Evolutionary conservation across 2,888 invertebrate species (phyloP), one percentile per base, ranked within the genome.

Genomic region (Stenotaenia linearis): DNA sequence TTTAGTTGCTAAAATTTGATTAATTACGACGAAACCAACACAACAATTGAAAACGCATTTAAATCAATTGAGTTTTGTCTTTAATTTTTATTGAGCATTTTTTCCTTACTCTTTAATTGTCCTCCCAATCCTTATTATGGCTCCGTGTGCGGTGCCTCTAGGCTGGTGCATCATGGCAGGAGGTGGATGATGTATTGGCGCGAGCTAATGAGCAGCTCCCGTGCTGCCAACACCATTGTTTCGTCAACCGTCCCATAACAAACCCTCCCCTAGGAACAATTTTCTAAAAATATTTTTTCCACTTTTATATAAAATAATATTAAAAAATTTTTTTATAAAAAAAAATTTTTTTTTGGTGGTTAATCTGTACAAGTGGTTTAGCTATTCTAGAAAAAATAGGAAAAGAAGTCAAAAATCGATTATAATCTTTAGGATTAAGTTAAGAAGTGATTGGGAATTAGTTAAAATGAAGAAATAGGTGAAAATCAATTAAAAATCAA

Each of bases 201-300:
- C 56, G 56, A 56, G 56, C 56, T 56, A 56, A 56, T 56, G 56
- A 56, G 56, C 56, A 23, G 56, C 56, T 56, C 56, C 56, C 56
- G 56, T 56, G 56, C 56, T 56, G 56, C 56, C 56, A 56, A 56
- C 56, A 23, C 56, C 56, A 56, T 56, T 56, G 56, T 56, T 56
- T 56, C 56, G 56, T 56, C 56, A 56, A 56, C 56, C 56, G 21
- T 18, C 56, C 23, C 56, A 56, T 56, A 23, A 9, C 56, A 56
- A 12, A 23, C n/a, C 21, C 1, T 18, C 23, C 56, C 56, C 56
- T 56, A 23, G 21, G 9, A 56, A 18, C n/a, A 56, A 15, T 15
- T 40, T n/a, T n/a, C n/a, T n/a, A n/a, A n/a, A n/a, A n/a, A n/a
- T n/a, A n/a, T n/a, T n/a, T n/a, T n/a, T n/a, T n/a, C n/a, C n/a